Conservation (phyloP, 2,113 vertebrate species). For the Reinhardtius hippoglossoides region DNA sequence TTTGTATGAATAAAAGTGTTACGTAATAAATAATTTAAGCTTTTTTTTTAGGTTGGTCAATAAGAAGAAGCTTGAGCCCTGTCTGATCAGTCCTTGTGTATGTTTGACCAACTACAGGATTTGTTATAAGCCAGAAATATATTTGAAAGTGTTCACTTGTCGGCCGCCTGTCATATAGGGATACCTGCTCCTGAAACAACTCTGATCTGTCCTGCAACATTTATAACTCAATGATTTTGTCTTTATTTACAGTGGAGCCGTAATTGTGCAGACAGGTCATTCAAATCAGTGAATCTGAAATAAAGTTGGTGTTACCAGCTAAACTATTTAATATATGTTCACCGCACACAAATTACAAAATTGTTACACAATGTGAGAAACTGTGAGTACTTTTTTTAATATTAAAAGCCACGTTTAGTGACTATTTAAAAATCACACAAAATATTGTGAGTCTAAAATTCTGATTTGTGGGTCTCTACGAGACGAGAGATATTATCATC, state of each 20-base stretch:
- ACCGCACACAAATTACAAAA: neutral
- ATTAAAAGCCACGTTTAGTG: neutral
- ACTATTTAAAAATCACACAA: constrained; percentile 12
- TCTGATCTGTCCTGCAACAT: neutral
- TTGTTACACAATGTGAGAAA: constrained; percentile 13
- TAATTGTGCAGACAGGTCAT: neutral
- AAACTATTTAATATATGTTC: neutral
- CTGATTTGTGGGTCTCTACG: constrained; percentile 28
- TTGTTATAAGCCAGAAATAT: neutral
- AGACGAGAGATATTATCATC: constrained; percentile 17
- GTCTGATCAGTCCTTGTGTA: constrained; percentile 27
- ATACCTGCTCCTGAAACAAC: constrained; percentile 15
- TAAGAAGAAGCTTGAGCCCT: constrained; percentile 20
- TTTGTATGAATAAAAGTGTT: constrained; percentile 79
- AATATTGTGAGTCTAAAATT: constrained; percentile 8
- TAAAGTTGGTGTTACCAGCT: neutral
- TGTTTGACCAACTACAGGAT: constrained; percentile 6
- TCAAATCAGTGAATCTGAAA: constrained; percentile 1
- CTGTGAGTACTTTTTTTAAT: constrained; percentile 1
- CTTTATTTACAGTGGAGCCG: constrained; percentile 3
- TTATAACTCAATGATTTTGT: constrained; percentile 14
- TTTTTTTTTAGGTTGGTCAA: constrained; percentile 49
- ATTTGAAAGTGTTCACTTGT: neutral
- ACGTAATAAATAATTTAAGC: constrained; percentile 71
- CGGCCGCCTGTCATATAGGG: neutral